These are phyloP conservation scores for Oenanthe melanoleuca DNA, from an alignment of 2,113 vertebrate genomes.

Conservation along the genomic window DNA sequence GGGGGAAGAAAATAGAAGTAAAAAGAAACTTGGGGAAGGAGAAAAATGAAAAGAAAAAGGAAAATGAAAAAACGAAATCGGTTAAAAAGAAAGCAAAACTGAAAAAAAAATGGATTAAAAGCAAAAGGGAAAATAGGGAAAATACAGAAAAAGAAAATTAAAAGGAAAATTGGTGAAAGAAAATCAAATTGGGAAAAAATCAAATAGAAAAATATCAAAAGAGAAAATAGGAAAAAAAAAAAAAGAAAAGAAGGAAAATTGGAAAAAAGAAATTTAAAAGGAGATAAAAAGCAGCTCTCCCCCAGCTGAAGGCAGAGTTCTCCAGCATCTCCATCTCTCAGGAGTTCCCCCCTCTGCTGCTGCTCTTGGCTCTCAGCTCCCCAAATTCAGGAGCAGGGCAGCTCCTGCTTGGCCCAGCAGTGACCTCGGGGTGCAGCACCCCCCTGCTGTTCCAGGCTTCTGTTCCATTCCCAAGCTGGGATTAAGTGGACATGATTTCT, in stretches of 20 bases:
- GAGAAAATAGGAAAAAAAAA: no score
- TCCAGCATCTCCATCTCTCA: fast-evolving
- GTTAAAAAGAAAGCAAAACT: neutral
- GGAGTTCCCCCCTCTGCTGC: fast-evolving
- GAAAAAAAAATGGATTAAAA: neutral
- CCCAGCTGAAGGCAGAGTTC: neutral
- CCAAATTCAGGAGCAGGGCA: no score
- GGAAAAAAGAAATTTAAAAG: neutral
- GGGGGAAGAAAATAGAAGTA: no score
- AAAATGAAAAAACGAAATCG: neutral
- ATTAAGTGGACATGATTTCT: conserved; percentile 83
- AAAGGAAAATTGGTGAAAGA: neutral
- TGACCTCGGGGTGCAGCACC: conserved; percentile 45
- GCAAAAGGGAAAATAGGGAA: neutral
- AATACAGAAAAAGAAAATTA: neutral
- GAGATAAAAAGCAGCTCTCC: fast-evolving
- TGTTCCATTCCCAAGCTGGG: conserved; percentile 61
- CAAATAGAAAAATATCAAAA: neutral
- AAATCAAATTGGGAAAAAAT: neutral
- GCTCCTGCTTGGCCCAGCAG: neutral
- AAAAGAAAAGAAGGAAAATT: neutral
- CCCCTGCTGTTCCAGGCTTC: neutral
- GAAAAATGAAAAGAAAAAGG: no score
- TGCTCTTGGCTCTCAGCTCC: neutral
- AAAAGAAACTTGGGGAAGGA: no score